These are phyloP conservation scores for Pocota personata DNA, from an alignment of 2,888 invertebrate species.

Conservation along the genomic window DNA sequence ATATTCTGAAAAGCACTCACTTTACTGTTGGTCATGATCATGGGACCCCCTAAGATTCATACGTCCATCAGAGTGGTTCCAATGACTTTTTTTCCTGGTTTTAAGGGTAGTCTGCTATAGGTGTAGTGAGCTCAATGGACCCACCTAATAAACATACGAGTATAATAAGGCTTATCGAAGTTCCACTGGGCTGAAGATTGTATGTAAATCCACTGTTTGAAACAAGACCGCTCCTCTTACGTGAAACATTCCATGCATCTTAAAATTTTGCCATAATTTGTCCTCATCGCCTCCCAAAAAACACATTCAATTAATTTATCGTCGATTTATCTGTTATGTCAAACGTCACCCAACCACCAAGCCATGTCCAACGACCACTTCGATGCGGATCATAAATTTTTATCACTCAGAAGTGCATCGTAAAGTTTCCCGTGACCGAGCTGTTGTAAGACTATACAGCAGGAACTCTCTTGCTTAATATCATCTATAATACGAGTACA, in stretches of 20 bases:
- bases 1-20: too few species aligned
- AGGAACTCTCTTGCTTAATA: constrained; percentile 22
- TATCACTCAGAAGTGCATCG: constrained; percentile 29
- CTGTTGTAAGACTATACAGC: background rate
- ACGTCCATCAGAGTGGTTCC: too few species aligned
- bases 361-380: background rate
- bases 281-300: background rate
- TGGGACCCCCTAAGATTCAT: too few species aligned
- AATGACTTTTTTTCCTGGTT: too few species aligned
- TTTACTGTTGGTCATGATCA: too few species aligned
- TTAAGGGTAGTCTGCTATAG: too few species aligned
- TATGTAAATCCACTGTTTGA: too few species aligned
- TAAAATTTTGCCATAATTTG: background rate
- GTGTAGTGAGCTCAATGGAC: too few species aligned
- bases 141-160: too few species aligned
- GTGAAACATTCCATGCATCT: background rate
- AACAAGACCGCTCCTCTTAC: too few species aligned
- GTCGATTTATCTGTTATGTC: constrained; percentile 7
- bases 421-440: background rate
- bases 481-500: background rate
- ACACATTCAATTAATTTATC: constrained; percentile 4
- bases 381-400: constrained; percentile 54
- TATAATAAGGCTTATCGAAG: too few species aligned
- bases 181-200: too few species aligned
- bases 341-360: constrained; percentile 32